Conservation (phyloP, 1,140 invertebrate genomes). For the Notospermus geniculatus region DNA sequence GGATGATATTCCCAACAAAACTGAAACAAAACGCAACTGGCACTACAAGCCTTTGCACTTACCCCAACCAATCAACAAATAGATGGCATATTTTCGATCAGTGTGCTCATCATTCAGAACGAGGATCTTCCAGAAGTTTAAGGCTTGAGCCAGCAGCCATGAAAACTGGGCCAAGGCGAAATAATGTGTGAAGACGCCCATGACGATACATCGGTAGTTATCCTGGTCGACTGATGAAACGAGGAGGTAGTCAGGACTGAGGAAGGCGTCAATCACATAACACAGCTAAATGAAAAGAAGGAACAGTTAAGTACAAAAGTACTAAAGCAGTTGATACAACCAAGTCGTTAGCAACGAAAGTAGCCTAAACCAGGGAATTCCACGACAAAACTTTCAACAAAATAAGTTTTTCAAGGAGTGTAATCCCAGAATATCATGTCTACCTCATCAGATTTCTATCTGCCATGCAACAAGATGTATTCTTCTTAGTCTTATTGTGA, state of each 20-base stretch:
- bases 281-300: slow-evolving; percentile 34
- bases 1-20: neutral
- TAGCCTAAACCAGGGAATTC: too few relatives aligned
- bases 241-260: slow-evolving; percentile 44
- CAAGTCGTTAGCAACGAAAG: too few relatives aligned
- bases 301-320: too few relatives aligned
- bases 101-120: slow-evolving; percentile 55
- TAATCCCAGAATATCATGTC: neutral
- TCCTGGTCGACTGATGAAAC: slow-evolving; percentile 25
- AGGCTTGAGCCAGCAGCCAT: slow-evolving; percentile 71
- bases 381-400: too few relatives aligned
- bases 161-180: slow-evolving; percentile 91
- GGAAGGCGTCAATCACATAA: slow-evolving; percentile 45
- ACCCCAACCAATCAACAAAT: slow-evolving; percentile 53
- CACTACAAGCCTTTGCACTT: slow-evolving; percentile 22
- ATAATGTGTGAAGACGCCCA: slow-evolving; percentile 85
- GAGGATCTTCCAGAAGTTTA: slow-evolving; percentile 50
- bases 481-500: too few relatives aligned
- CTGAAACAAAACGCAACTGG: neutral
- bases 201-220: slow-evolving; percentile 54
- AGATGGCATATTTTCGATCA: slow-evolving; percentile 44
- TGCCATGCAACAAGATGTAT: too few relatives aligned
- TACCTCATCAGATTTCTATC: too few relatives aligned
- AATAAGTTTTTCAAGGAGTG: too few relatives aligned
- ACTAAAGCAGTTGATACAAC: too few relatives aligned